phyloP scores from a whole-genome alignment of 2,113 vertebrate genomes.

The Microtus pennsylvanicus region DNA sequence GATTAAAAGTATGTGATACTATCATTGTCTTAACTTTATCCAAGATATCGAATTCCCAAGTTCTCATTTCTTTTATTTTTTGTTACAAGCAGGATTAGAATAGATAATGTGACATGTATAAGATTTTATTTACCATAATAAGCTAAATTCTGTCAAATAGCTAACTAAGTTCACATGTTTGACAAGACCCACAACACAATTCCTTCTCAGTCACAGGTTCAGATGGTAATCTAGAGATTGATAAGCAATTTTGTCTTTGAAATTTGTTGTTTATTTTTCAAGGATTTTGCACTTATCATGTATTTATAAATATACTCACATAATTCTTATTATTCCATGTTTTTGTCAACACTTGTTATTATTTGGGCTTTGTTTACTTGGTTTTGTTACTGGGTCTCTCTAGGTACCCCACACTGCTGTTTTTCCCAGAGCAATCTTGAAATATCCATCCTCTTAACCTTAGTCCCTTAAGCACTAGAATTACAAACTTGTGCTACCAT shows the following conservation, averaged over 20 bases:
- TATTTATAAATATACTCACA: slow-evolving; percentile 1
- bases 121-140: slow-evolving; percentile 32
- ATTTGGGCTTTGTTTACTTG: not conserved
- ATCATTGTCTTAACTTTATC: not conserved
- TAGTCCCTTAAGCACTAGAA: too few relatives aligned
- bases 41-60: slow-evolving; percentile 15
- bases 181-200: not conserved
- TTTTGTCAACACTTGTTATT: slow-evolving; percentile 23
- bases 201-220: not conserved
- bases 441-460: not conserved
- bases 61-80: slow-evolving; percentile 14
- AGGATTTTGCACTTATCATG: not conserved
- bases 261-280: slow-evolving; percentile 57
- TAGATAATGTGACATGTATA: not conserved
- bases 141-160: slow-evolving; percentile 40
- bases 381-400: not conserved
- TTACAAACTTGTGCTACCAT: too few relatives aligned
- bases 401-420: not conserved
- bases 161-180: slow-evolving; percentile 35
- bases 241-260: not conserved
- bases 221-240: slow-evolving; percentile 43
- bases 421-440: not conserved
- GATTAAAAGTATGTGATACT: not conserved
- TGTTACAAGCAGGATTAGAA: not conserved
- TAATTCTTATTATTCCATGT: slow-evolving; percentile 36